These are phyloP conservation scores for Poeciliopsis turneri DNA, from an alignment of 2,797 vertebrate genomes.

Conservation along the genomic window DNA sequence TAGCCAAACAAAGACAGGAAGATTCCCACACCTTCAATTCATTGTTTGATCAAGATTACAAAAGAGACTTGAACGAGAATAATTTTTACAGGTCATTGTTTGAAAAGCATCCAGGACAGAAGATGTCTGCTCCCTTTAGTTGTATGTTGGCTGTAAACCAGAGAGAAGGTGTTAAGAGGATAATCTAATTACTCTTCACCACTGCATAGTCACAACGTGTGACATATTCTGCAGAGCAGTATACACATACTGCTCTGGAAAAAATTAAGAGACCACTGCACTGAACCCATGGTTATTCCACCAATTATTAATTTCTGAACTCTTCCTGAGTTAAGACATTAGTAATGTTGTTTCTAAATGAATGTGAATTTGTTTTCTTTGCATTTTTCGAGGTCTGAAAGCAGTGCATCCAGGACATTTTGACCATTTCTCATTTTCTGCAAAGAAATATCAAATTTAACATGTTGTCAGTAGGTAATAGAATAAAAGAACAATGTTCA, in stretches of 20 bases:
- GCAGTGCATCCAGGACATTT: too few relatives aligned
- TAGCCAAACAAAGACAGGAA: not conserved
- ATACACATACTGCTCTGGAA: not conserved
- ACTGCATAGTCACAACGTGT: not conserved
- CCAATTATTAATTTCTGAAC: too few relatives aligned
- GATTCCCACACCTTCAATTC: not conserved
- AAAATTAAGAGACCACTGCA: too few relatives aligned
- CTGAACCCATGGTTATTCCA: too few relatives aligned
- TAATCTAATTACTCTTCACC: constrained; percentile 13
- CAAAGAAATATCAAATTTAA: too few relatives aligned
- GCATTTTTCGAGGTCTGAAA: too few relatives aligned
- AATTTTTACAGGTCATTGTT: not conserved
- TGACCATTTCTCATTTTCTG: too few relatives aligned
- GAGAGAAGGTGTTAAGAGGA: constrained; percentile 1
- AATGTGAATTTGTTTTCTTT: too few relatives aligned
- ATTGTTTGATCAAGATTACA: not conserved
- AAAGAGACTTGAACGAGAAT: not conserved
- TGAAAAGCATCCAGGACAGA: not conserved
- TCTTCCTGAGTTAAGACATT: too few relatives aligned
- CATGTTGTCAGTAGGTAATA: too few relatives aligned
- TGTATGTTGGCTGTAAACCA: not conserved
- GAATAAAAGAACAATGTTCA: too few relatives aligned
- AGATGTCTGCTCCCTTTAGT: not conserved
- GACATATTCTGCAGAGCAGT: not conserved
- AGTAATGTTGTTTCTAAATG: too few relatives aligned